These are phyloP conservation scores for Rhincodon typus DNA, from an alignment of 2,797 vertebrate genomes.

Conservation along the genomic window DNA sequence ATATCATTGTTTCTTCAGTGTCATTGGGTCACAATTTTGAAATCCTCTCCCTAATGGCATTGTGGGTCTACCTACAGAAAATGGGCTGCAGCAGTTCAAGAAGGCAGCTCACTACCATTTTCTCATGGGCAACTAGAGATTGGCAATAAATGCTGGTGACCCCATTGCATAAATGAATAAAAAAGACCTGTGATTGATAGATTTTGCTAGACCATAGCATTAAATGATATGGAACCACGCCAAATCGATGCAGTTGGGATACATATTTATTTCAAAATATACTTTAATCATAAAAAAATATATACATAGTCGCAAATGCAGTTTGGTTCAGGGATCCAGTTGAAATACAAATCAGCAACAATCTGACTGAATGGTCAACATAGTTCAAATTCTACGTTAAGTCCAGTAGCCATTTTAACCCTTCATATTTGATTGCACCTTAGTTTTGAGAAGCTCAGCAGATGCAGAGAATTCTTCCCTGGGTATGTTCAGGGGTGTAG, in stretches of 20 bases:
- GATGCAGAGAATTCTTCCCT: not conserved
- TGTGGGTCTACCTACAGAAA: too few relatives aligned
- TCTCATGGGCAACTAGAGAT: too few relatives aligned
- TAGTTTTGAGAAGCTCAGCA: not conserved
- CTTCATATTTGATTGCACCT: not conserved
- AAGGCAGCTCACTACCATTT: too few relatives aligned
- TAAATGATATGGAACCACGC: not conserved
- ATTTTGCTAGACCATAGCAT: not conserved
- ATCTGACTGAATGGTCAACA: not conserved
- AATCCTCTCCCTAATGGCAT: too few relatives aligned
- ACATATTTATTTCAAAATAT: too few relatives aligned
- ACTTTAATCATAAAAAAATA: too few relatives aligned
- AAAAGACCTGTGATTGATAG: not conserved
- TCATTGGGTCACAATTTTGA: too few relatives aligned
- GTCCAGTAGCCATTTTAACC: not conserved
- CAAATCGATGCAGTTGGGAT: not conserved
- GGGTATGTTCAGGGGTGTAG: not conserved
- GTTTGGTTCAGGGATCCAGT: not conserved
- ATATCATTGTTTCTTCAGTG: too few relatives aligned
- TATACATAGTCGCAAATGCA: too few relatives aligned
- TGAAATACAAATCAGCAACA: not conserved
- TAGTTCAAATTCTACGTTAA: not conserved
- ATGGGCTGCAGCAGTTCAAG: too few relatives aligned
- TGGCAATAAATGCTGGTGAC: not conserved
- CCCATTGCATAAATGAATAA: too few relatives aligned